Conservation (phyloP, 2,797 vertebrate genomes). For the Myiothlypis chrysogaster region DNA sequence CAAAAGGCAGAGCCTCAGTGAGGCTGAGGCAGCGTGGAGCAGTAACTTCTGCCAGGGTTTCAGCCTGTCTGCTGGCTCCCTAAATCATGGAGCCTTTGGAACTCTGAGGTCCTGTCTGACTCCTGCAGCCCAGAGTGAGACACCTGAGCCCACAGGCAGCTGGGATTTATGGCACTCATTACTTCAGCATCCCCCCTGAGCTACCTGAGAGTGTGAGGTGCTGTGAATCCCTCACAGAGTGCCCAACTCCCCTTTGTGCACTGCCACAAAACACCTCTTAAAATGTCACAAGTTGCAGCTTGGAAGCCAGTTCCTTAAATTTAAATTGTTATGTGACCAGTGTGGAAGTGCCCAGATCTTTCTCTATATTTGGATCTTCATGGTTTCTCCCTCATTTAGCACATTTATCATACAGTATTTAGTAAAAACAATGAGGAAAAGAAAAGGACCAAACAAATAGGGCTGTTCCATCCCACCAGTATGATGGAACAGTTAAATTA, state of each 20-base stretch:
- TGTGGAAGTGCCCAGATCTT: not conserved
- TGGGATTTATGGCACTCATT: not conserved
- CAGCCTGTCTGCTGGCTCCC: not conserved
- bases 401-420: not conserved
- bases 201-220: fast-evolving
- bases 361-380: fast-evolving
- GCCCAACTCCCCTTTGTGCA: fast-evolving
- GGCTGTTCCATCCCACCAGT: slow-evolving; percentile 14
- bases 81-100: not conserved
- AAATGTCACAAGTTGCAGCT: fast-evolving
- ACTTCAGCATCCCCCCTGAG: not conserved
- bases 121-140: not conserved
- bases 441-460: not conserved
- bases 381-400: not conserved
- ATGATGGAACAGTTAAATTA: slow-evolving; percentile 75
- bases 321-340: not conserved
- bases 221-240: not conserved
- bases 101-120: not conserved
- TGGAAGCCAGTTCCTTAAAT: not conserved
- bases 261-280: not conserved
- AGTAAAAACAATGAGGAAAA: not conserved
- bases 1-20: not conserved
- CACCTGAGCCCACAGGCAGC: not conserved
- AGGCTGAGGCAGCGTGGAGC: not conserved
- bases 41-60: not conserved